A percentile compares a stretch with the other conserved stretches of the same genome.
Evolutionary conservation across 2,797 vertebrate species (phyloP).

Genomic region (Echiichthys vipera): DNA sequence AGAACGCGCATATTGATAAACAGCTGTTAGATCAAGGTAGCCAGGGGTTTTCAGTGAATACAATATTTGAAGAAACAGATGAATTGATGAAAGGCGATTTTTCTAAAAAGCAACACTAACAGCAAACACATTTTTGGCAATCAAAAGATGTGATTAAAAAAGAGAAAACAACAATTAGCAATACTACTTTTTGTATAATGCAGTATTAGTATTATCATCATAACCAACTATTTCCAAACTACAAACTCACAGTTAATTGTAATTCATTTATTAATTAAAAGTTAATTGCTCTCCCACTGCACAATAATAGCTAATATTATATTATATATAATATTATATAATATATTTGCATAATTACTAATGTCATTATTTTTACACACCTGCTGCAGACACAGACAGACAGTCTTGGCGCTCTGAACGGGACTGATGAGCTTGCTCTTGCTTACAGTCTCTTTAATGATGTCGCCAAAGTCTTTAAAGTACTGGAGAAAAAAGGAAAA

Average conservation of each 20-base stretch:
- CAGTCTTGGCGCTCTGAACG: conserved; percentile 84
- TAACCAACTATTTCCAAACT: not conserved
- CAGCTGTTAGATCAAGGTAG: not conserved
- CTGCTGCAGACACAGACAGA: conserved; percentile 92
- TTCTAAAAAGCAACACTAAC: not conserved
- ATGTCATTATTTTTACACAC: conserved; percentile 80
- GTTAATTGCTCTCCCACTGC: not conserved
- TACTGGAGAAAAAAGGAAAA: conserved; percentile 75
- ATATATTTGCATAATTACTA: too few relatives aligned
- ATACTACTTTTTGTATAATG: not conserved
- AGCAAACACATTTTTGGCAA: not conserved
- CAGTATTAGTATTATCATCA: not conserved
- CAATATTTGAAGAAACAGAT: not conserved
- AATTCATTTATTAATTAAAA: not conserved
- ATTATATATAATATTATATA: too few relatives aligned
- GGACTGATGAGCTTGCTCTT: conserved; percentile 85
- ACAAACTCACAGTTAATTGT: not conserved
- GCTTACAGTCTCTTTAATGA: conserved; percentile 91
- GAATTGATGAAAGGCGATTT: too few relatives aligned
- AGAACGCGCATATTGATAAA: not conserved
- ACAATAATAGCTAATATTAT: not conserved
- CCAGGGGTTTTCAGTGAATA: not conserved
- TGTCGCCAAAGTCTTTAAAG: conserved; percentile 91
- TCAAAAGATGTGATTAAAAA: not conserved
- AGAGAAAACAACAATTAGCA: not conserved